Conservation (phyloP, 2,113 vertebrate genomes). For the Crotophaga sulcirostris region DNA sequence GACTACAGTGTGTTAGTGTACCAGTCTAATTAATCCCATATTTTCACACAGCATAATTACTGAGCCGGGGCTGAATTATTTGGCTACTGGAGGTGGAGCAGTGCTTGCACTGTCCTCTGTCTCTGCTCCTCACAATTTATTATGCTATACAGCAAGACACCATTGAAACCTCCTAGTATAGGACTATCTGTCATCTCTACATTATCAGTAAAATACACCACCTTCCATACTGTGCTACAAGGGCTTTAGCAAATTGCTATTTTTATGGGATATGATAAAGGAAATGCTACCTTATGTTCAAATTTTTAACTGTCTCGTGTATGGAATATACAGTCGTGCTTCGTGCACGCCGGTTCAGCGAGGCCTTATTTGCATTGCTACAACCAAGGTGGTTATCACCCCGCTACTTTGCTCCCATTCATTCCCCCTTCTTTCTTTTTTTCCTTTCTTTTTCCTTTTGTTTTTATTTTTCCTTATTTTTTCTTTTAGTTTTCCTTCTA, state of each 20-base stretch:
- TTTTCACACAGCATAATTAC: conserved; percentile 90
- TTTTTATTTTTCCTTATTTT: neutral
- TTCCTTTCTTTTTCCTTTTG: neutral
- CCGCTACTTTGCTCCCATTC: neutral
- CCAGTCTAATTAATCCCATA: conserved; percentile 92
- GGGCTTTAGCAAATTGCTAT: conserved; percentile 94
- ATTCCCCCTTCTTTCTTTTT: neutral
- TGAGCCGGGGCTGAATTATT: conserved; percentile 83
- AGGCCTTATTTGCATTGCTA: conserved; percentile 43
- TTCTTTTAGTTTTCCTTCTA: too few relatives aligned
- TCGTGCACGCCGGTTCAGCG: neutral
- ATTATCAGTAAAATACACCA: conserved; percentile 92
- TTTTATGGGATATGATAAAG: conserved; percentile 97
- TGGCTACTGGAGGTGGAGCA: conserved; percentile 78
- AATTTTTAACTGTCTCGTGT: conserved; percentile 88
- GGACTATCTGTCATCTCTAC: conserved; percentile 94
- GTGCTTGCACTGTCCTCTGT: conserved; percentile 75
- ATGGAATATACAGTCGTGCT: conserved; percentile 68
- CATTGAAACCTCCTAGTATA: conserved; percentile 88
- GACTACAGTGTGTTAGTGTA: conserved; percentile 86
- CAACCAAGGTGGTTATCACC: neutral
- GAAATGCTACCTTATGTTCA: conserved; percentile 94
- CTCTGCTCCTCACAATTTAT: conserved; percentile 80
- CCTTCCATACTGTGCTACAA: conserved; percentile 94
- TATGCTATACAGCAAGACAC: conserved; percentile 77